phyloP scores from a whole-genome alignment of 2,888 invertebrate genomes.

The Xestia xanthographa region DNA sequence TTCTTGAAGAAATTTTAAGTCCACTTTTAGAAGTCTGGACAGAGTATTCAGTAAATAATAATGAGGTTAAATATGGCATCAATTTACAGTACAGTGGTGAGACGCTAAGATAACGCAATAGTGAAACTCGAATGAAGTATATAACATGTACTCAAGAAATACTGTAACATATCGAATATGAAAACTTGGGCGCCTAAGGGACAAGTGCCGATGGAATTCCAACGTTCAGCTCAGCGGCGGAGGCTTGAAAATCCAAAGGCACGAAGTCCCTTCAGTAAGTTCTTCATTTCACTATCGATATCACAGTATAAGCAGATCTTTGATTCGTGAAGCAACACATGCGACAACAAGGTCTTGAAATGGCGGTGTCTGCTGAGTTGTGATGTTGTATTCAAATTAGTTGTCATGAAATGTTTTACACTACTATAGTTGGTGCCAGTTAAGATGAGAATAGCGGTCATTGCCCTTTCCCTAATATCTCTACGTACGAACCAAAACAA shows the following conservation, averaged over 20 bases:
- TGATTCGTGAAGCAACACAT: constrained; percentile 42
- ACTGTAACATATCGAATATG: not conserved
- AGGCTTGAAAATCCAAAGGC: not conserved
- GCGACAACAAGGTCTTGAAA: constrained; percentile 61
- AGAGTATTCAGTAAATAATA: constrained; percentile 2
- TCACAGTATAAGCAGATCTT: constrained; percentile 17
- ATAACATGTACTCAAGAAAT: constrained; percentile 14
- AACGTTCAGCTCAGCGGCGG: not conserved
- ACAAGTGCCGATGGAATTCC: not conserved
- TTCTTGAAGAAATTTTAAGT: not conserved
- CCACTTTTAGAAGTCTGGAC: not conserved
- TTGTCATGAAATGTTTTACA: constrained; percentile 2
- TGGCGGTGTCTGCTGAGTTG: constrained; percentile 39
- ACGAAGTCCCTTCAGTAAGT: not conserved
- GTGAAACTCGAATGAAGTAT: not conserved
- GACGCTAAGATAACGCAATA: constrained; percentile 3
- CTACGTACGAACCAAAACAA: too few species aligned
- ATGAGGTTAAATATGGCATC: not conserved
- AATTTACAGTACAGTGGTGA: constrained; percentile 7
- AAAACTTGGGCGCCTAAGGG: not conserved
- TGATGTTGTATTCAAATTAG: constrained; percentile 10
- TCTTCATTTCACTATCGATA: not conserved
- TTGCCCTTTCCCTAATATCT: too few species aligned
- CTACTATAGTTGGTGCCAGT: too few species aligned
- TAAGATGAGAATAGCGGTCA: too few species aligned